These are phyloP conservation scores for Leontocebus nigricollis DNA, from an alignment of 2,797 vertebrate genomes.

Conservation along the genomic window DNA sequence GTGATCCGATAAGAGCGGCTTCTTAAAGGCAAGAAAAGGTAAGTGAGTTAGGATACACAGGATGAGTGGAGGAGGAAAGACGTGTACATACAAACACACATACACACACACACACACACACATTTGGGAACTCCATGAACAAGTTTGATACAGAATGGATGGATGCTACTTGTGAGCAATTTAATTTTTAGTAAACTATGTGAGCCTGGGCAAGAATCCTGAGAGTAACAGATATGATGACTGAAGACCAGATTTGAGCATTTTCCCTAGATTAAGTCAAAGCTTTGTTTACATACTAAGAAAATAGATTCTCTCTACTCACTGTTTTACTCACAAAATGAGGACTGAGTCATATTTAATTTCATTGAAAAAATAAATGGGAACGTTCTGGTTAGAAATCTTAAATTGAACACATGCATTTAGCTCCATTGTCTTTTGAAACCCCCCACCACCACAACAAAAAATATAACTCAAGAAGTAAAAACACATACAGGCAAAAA, in stretches of 20 bases:
- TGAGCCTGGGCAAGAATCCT: background rate
- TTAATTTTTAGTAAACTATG: background rate
- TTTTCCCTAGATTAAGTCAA: background rate
- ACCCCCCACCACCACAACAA: background rate
- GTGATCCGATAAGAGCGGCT: background rate
- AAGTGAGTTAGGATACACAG: background rate
- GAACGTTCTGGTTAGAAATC: background rate
- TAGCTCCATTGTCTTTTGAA: background rate
- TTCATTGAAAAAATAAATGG: background rate
- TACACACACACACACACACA: no score
- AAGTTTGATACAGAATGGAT: background rate
- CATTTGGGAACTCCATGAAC: background rate
- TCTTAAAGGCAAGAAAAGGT: background rate
- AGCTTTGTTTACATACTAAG: background rate
- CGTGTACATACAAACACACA: background rate
- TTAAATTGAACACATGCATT: background rate
- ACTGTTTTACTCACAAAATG: background rate
- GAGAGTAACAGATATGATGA: background rate
- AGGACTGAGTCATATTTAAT: background rate
- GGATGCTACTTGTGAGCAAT: accelerated
- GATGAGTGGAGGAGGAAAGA: background rate
- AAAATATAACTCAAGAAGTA: background rate
- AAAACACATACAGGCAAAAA: background rate
- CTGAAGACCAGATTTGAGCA: background rate
- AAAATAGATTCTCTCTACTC: background rate